A percentile compares a stretch with the other conserved stretches of the same genome.
These are phyloP conservation scores for Myioborus miniatus DNA, from an alignment of 2,797 vertebrate genomes.

Conservation along the genomic window DNA sequence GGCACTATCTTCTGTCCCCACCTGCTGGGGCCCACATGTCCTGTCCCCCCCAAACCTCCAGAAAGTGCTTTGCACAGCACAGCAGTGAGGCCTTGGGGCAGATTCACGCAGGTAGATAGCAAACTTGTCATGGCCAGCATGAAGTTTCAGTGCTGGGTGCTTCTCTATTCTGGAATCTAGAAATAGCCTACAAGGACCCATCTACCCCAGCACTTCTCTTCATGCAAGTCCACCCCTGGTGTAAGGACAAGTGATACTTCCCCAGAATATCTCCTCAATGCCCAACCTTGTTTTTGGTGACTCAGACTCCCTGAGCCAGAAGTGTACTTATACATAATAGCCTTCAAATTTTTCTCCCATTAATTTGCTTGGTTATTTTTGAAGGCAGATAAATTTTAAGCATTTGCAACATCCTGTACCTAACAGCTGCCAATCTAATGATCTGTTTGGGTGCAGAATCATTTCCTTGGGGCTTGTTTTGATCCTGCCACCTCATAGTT, in stretches of 20 bases:
- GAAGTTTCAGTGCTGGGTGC: fast-evolving
- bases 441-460: not conserved
- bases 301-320: not conserved
- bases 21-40: not conserved
- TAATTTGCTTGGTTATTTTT: conserved; percentile 4
- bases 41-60: fast-evolving
- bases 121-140: not conserved
- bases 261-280: not conserved
- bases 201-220: not conserved
- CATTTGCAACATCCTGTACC: conserved; percentile 26
- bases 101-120: not conserved
- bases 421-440: not conserved
- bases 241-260: not conserved
- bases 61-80: not conserved
- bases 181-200: not conserved
- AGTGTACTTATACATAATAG: not conserved
- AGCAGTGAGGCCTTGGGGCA: not conserved
- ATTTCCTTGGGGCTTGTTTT: conserved; percentile 28
- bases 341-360: not conserved
- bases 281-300: not conserved
- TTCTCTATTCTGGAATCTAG: not conserved
- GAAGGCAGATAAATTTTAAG: not conserved
- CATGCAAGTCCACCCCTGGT: not conserved
- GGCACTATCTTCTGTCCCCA: not conserved
- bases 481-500: not conserved